Conservation (phyloP, 2,113 vertebrate genomes). For the Clarias batrachus region DNA sequence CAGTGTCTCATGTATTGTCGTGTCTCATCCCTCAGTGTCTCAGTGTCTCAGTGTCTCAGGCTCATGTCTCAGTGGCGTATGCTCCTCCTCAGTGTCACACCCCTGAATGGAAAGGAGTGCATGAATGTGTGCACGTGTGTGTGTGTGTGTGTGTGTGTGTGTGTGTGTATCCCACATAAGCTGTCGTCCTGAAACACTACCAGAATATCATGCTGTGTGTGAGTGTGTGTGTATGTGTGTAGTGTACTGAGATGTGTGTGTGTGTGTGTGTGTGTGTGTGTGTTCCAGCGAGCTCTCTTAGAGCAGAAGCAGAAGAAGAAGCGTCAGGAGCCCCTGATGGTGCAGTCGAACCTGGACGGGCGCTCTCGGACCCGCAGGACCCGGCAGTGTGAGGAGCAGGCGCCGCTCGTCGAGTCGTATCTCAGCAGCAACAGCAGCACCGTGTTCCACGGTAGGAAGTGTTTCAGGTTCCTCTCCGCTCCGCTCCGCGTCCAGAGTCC, state of each 20-base stretch:
- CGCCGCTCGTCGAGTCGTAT: slow-evolving; percentile 93
- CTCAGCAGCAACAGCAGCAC: slow-evolving; percentile 95
- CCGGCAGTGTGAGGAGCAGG: slow-evolving; percentile 93
- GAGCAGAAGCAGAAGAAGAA: slow-evolving; percentile 99
- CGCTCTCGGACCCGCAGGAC: slow-evolving; percentile 84
- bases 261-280: slow-evolving; percentile 25
- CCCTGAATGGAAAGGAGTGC: neutral
- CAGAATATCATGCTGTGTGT: neutral
- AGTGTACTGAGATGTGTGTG: neutral
- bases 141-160: slow-evolving; percentile 8
- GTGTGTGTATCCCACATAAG: neutral
- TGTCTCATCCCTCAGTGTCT: neutral
- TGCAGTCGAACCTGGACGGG: slow-evolving; percentile 91
- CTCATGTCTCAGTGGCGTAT: neutral
- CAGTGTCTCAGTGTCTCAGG: neutral
- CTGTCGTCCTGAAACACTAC: neutral
- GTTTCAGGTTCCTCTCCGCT: neutral
- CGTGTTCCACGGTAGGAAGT: slow-evolving; percentile 85
- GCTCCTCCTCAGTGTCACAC: neutral
- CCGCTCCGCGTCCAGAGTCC: too few relatives aligned
- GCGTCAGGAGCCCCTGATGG: slow-evolving; percentile 97
- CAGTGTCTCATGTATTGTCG: neutral
- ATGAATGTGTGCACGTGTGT: neutral
- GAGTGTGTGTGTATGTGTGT: neutral
- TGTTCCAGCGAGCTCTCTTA: slow-evolving; percentile 83